Evolutionary conservation across 37 sponge, comb jelly and placozoan genomes (phyloP), one percentile per base, ranked within the genome.

Genomic region (Bolinopsis microptera): DNA sequence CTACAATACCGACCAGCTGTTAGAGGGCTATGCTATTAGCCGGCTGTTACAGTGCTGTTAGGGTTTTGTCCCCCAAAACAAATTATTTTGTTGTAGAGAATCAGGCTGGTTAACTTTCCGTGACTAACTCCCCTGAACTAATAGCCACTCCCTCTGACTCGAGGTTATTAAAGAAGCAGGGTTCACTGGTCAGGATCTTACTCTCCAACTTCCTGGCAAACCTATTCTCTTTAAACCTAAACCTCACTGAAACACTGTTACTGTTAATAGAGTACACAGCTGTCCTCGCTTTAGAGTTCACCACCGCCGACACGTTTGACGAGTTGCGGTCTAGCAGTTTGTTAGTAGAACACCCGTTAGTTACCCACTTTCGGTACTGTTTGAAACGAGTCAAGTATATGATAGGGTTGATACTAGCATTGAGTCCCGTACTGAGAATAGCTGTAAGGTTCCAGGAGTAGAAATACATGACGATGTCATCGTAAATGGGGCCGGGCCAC

Each of bases 391-490:
- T 80, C 16, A 28, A 13, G 82, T 80, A 80, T 9, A 80, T 13
- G 5, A 80, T 33, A 5, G 82, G 82, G 38, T 80, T 80, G 37
- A 34, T 35, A 35, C 32, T 80, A 34, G 82, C 36, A 22, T 80
- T 80, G 22, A 35, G 38, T 8, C 32, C 82, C 2, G 82, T 80
- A 22, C 37, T 13, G 32, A 80, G 38, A 24, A 80, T 35, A 36
- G 82, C 82, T 8, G 82, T 80, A 34, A 80, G 9, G 82, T 80
- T 80, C 82, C 82, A 80, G 22, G 38, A 36, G 82, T 80, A 80
- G 82, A 34, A 80, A 1, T 33, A 34, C 82, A 80, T 80, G 37
- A 80, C 3, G 32, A 36, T 35, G 35, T 34, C 1, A 9, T 30
- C 2, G 82, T 72, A 72, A 28, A 72, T 72, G 5, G 75, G 75